These are phyloP conservation scores for Myrmecobius fasciatus DNA, from an alignment of 2,113 vertebrate species.

Conservation along the genomic window DNA sequence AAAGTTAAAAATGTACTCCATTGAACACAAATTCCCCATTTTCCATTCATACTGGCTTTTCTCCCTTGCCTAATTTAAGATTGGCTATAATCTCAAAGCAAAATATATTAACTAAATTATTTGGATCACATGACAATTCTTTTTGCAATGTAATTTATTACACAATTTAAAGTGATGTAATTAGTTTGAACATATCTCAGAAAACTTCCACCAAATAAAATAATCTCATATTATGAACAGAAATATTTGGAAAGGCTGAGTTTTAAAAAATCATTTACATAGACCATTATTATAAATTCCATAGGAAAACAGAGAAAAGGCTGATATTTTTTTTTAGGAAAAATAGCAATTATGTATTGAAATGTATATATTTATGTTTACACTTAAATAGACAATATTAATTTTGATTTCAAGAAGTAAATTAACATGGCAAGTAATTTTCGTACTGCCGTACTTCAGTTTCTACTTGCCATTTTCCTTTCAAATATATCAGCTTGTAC, in stretches of 20 bases:
- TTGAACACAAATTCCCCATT: conserved; percentile 24
- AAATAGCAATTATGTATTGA: conserved; percentile 39
- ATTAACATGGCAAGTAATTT: conserved; percentile 13
- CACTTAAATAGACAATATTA: conserved; percentile 39
- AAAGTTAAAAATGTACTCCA: conserved; percentile 31
- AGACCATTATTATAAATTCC: conserved; percentile 38
- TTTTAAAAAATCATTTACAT: conserved; percentile 47
- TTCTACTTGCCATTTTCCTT: conserved; percentile 41
- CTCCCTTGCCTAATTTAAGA: conserved; percentile 36
- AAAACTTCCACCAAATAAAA: conserved; percentile 28
- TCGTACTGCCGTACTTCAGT: conserved; percentile 7
- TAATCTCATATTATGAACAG: conserved; percentile 38
- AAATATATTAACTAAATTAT: conserved; percentile 43
- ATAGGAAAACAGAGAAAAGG: neutral
- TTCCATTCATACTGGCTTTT: conserved; percentile 55
- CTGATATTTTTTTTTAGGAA: conserved; percentile 16
- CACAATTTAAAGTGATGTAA: conserved; percentile 47
- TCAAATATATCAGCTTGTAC: conserved; percentile 15
- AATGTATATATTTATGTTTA: conserved; percentile 19
- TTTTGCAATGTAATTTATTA: conserved; percentile 59
- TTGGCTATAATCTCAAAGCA: conserved; percentile 48
- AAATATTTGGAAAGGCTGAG: conserved; percentile 24
- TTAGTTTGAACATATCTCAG: conserved; percentile 51
- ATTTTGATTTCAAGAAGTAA: conserved; percentile 31
- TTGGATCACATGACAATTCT: conserved; percentile 50